phyloP scores from a whole-genome alignment of 2,888 invertebrate genomes.

The Ophonus ardosiacus region DNA sequence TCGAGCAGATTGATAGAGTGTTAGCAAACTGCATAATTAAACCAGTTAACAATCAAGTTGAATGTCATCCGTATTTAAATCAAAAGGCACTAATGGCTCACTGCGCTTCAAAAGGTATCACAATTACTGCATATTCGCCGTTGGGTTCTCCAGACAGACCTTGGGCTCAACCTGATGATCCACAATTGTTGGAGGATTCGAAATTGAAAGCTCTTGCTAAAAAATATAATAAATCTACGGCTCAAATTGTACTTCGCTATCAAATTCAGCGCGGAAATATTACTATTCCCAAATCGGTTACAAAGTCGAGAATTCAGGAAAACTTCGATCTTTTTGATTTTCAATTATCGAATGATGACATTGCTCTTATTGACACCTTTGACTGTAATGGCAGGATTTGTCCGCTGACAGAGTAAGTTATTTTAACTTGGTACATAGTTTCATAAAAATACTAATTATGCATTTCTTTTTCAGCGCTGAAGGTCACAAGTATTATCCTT shows the following conservation, averaged over 20 bases:
- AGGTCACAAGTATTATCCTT: slow-evolving; percentile 77
- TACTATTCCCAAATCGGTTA: slow-evolving; percentile 91
- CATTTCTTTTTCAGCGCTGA: slow-evolving; percentile 71
- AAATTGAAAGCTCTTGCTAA: slow-evolving; percentile 81
- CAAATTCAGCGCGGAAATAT: slow-evolving; percentile 83
- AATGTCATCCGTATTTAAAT: slow-evolving; percentile 88
- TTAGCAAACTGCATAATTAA: slow-evolving; percentile 81
- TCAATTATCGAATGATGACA: slow-evolving; percentile 82
- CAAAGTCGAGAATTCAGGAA: slow-evolving; percentile 81
- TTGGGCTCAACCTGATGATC: slow-evolving; percentile 87
- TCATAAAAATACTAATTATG: slow-evolving; percentile 43
- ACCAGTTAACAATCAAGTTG: slow-evolving; percentile 85
- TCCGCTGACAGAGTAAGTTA: neutral
- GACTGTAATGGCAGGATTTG: slow-evolving; percentile 84
- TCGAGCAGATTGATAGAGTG: slow-evolving; percentile 84
- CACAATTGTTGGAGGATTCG: slow-evolving; percentile 84
- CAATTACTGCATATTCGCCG: slow-evolving; percentile 90
- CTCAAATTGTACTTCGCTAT: slow-evolving; percentile 84
- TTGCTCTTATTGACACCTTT: slow-evolving; percentile 82
- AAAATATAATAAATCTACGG: slow-evolving; percentile 82
- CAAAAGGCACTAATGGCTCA: slow-evolving; percentile 84
- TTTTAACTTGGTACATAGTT: slow-evolving; percentile 4
- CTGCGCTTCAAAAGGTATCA: slow-evolving; percentile 82
- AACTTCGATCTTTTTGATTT: slow-evolving; percentile 88
- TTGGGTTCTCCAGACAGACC: slow-evolving; percentile 91